Conservation (phyloP, 2,113 vertebrate species). For the Poecilia latipinna region DNA sequence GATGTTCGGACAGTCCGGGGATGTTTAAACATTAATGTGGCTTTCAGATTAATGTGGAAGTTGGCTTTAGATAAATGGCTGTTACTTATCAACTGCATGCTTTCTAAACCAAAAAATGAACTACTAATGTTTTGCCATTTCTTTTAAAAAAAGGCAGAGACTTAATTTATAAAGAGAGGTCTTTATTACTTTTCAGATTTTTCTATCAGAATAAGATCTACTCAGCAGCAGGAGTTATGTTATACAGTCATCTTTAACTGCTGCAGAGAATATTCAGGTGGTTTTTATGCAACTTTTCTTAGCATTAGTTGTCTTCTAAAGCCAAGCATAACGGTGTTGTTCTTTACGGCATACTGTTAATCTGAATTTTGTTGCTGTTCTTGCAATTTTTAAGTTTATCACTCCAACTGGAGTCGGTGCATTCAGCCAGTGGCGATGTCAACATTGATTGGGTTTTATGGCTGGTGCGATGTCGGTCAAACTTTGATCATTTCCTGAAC, state of each 20-base stretch:
- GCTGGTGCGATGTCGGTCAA: constrained; percentile 53
- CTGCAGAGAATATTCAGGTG: constrained; percentile 72
- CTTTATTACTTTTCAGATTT: constrained; percentile 44
- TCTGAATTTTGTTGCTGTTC: constrained; percentile 16
- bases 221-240: constrained; percentile 43
- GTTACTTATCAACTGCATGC: constrained; percentile 60
- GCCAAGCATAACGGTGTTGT: constrained; percentile 20
- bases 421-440: constrained; percentile 57
- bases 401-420: constrained; percentile 35
- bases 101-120: constrained; percentile 61
- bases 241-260: constrained; percentile 54
- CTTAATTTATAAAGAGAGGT: constrained; percentile 42
- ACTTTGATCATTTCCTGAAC: constrained; percentile 75
- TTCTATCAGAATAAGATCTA: constrained; percentile 28
- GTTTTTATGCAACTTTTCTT: constrained; percentile 77
- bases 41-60: constrained; percentile 53
- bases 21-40: constrained; percentile 65
- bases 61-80: constrained; percentile 49
- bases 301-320: constrained; percentile 37
- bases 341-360: constrained; percentile 22
- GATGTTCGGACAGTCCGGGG: constrained; percentile 56
- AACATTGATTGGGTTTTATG: constrained; percentile 70
- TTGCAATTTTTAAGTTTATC: constrained; percentile 40
- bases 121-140: constrained; percentile 40
- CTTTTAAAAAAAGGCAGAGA: constrained; percentile 36